Evolutionary conservation across 2,888 invertebrate species (phyloP).

Genomic region (Bibio marci): DNA sequence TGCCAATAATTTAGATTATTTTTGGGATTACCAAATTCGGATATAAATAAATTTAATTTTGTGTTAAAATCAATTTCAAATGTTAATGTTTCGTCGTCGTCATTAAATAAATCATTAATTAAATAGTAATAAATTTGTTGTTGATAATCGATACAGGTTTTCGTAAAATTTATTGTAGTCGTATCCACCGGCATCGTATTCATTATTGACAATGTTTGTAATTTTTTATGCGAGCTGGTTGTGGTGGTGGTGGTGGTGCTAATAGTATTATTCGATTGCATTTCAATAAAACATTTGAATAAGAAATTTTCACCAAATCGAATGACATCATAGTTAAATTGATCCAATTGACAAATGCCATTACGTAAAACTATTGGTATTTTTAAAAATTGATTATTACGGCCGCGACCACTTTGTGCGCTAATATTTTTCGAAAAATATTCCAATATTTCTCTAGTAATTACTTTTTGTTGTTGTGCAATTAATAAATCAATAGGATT

Average conservation of each 20-base stretch:
- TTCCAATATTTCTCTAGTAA: too few species aligned
- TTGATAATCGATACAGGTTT: conserved; percentile 20
- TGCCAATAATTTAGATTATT: conserved; percentile 18
- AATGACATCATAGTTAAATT: conserved; percentile 10
- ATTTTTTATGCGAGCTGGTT: too few species aligned
- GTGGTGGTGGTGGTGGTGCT: too few species aligned
- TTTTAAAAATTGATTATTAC: conserved; percentile 1
- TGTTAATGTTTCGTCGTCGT: conserved; percentile 1
- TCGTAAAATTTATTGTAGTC: conserved; percentile 17
- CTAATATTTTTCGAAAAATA: too few species aligned
- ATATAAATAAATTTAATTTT: conserved; percentile 9
- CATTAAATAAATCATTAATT: conserved; percentile 10
- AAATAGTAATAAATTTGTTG: conserved; percentile 11
- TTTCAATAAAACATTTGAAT: conserved; percentile 17
- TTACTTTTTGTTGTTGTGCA: too few species aligned
- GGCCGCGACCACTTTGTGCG: too few species aligned
- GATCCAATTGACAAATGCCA: conserved; percentile 2
- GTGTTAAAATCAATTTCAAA: conserved; percentile 4
- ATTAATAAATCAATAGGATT: too few species aligned
- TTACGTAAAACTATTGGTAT: neutral
- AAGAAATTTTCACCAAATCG: conserved; percentile 20
- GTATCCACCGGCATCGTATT: too few species aligned
- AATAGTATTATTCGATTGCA: neutral
- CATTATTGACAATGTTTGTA: too few species aligned
- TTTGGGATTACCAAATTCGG: conserved; percentile 21